Conservation (phyloP, 1,140 invertebrate species). For the Procambarus virginalis region DNA sequence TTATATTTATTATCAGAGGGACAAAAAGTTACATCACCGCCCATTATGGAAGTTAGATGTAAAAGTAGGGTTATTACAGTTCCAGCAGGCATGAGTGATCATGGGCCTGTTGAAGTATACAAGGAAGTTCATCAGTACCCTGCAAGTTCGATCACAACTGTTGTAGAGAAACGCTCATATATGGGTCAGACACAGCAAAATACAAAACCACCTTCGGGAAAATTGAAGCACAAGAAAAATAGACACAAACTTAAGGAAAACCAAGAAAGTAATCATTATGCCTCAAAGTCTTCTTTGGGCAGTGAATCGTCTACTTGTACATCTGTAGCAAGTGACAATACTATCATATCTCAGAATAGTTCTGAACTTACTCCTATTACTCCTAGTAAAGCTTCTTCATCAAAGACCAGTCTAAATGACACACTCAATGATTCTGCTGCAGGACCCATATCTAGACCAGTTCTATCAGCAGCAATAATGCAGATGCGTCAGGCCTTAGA, state of each 20-base stretch:
- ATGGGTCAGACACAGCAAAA: conserved; percentile 1
- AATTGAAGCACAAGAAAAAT: conserved; percentile 6
- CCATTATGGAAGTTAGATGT: neutral
- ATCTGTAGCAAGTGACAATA: conserved; percentile 37
- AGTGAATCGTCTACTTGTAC: conserved; percentile 49
- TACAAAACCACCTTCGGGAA: neutral
- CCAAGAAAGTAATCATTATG: conserved; percentile 28
- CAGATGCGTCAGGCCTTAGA: conserved; percentile 31
- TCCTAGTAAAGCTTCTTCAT: conserved; percentile 11
- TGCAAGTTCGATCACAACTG: conserved; percentile 48
- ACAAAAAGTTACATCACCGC: neutral
- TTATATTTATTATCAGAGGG: neutral
- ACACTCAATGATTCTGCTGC: conserved; percentile 37
- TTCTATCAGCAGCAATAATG: conserved; percentile 40
- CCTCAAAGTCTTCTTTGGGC: conserved; percentile 50
- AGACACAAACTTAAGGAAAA: conserved; percentile 32
- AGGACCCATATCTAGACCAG: conserved; percentile 19
- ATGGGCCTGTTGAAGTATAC: conserved; percentile 57
- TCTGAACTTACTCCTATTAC: conserved; percentile 35
- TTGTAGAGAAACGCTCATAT: conserved; percentile 58
- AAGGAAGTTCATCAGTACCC: conserved; percentile 64
- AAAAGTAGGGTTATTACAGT: conserved; percentile 49
- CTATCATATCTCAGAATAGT: conserved; percentile 33
- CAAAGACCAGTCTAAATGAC: conserved; percentile 32
- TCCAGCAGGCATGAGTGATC: conserved; percentile 54